Evolutionary conservation across 2,797 vertebrate genomes (phyloP).

Genomic region (Holocentrus rufus): DNA sequence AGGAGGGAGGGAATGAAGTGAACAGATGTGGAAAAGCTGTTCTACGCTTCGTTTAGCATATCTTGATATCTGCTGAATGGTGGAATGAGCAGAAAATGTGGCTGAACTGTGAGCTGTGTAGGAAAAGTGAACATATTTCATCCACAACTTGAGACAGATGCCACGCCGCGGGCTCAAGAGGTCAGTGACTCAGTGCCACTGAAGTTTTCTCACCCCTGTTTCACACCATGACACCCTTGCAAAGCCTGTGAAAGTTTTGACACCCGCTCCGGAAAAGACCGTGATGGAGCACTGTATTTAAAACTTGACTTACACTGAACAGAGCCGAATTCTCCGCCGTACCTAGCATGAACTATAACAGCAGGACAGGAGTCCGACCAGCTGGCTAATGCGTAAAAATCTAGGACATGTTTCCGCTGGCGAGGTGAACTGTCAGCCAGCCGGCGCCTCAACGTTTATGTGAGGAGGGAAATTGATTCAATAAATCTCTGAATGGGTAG

Average conservation of each 20-base stretch:
- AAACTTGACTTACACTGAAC: slow-evolving; percentile 20
- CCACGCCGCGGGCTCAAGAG: background rate
- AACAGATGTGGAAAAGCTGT: slow-evolving; percentile 50
- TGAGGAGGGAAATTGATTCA: slow-evolving; percentile 44
- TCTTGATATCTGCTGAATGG: background rate
- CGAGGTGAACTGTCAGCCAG: slow-evolving; percentile 43
- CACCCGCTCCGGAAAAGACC: slow-evolving; percentile 1
- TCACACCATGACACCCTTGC: slow-evolving; percentile 15
- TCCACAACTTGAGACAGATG: slow-evolving; percentile 1
- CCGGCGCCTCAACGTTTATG: slow-evolving; percentile 40
- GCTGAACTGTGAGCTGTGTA: background rate
- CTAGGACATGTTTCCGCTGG: slow-evolving; percentile 51
- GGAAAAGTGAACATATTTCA: background rate
- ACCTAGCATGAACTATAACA: slow-evolving; percentile 6
- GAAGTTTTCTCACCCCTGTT: background rate
- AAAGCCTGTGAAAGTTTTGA: slow-evolving; percentile 2
- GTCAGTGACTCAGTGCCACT: background rate
- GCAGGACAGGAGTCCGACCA: slow-evolving; percentile 26
- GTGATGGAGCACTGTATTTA: slow-evolving; percentile 3
- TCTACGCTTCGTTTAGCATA: slow-evolving; percentile 27
- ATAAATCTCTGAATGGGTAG: slow-evolving; percentile 51
- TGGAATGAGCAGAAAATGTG: background rate
- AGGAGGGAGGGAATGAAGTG: background rate
- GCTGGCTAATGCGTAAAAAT: slow-evolving; percentile 39
- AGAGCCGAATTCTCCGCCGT: slow-evolving; percentile 1